Conservation (phyloP, 2,113 vertebrate species). For the Labeo catla region DNA sequence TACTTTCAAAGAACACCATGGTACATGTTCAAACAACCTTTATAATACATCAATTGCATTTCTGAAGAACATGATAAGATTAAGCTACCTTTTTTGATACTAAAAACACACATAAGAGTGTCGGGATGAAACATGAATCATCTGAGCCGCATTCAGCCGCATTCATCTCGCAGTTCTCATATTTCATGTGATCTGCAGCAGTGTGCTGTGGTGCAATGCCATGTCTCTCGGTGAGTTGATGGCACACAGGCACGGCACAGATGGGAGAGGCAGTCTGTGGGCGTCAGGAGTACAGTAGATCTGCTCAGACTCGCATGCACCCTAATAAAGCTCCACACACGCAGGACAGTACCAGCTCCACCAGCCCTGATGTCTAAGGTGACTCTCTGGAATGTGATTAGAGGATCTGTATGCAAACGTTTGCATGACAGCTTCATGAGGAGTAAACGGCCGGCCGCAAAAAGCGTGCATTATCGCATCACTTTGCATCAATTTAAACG, state of each 20-base stretch:
- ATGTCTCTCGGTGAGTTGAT: conserved; percentile 36
- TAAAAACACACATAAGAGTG: background rate
- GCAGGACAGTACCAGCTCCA: background rate
- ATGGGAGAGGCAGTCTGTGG: conserved; percentile 27
- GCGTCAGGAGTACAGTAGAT: conserved; percentile 21
- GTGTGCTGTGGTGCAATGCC: conserved; percentile 9
- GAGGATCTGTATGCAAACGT: background rate
- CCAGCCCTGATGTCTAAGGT: background rate
- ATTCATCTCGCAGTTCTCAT: background rate
- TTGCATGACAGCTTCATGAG: background rate
- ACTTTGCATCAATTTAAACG: background rate
- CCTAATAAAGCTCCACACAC: background rate
- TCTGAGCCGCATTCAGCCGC: background rate
- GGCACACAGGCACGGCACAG: conserved; percentile 12
- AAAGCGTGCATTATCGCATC: background rate
- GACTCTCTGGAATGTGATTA: background rate
- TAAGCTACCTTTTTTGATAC: background rate
- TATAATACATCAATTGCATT: background rate
- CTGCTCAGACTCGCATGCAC: background rate
- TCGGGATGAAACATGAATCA: background rate
- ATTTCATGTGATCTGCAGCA: background rate
- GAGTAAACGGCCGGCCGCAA: background rate
- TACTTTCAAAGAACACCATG: background rate
- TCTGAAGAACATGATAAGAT: background rate
- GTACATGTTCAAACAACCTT: background rate